Conservation (phyloP, 2,797 vertebrate species). For the Acanthurus leucopareius region DNA sequence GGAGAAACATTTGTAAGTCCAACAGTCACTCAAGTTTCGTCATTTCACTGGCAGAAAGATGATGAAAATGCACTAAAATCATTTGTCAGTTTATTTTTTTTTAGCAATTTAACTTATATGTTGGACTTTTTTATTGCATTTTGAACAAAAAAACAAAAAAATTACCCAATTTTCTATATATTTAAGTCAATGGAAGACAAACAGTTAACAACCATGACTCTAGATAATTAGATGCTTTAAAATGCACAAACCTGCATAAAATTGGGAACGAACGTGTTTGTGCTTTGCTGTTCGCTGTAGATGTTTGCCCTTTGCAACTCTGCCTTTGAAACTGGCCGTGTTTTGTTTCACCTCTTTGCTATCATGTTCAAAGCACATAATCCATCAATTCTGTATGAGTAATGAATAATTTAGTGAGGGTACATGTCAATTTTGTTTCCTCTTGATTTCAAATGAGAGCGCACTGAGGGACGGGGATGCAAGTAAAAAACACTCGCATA, state of each 20-base stretch:
- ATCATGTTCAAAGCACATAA: conserved; percentile 44
- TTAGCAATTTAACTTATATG: not conserved
- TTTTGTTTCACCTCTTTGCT: conserved; percentile 33
- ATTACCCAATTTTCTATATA: not conserved
- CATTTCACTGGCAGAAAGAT: not conserved
- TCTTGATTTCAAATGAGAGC: conserved; percentile 32
- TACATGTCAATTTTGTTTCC: conserved; percentile 24
- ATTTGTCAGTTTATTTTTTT: not conserved
- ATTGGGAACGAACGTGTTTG: not conserved
- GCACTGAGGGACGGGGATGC: conserved; percentile 3
- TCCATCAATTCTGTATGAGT: conserved; percentile 51
- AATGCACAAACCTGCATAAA: not conserved
- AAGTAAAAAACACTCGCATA: conserved; percentile 3
- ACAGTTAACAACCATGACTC: not conserved
- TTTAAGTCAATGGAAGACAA: not conserved
- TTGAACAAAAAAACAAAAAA: not conserved
- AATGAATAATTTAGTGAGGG: conserved; percentile 66
- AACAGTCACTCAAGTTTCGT: not conserved
- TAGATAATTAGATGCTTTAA: not conserved
- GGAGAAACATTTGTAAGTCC: not conserved
- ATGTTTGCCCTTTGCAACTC: not conserved
- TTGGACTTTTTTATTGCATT: not conserved
- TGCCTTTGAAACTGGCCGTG: conserved; percentile 8
- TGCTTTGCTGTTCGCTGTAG: not conserved
- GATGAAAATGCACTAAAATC: not conserved